Evolutionary conservation across 64 coral and sea anemone genomes (phyloP).

Genomic region (Stylophora pistillata): DNA sequence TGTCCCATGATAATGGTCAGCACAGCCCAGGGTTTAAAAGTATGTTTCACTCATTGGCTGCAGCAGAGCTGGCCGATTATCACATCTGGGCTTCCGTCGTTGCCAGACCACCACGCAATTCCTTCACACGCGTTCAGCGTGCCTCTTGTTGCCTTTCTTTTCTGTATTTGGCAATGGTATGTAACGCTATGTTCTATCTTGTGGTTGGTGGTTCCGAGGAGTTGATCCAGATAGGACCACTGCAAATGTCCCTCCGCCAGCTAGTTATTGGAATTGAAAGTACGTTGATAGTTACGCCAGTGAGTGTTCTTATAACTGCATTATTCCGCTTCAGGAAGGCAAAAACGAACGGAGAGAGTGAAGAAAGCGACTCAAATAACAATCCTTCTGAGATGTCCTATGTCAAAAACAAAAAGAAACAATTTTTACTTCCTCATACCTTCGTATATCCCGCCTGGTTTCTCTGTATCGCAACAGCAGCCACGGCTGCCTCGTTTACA

Average conservation of each 20-base stretch:
- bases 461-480: slow-evolving; percentile 32
- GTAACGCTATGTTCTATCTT: slow-evolving; percentile 88
- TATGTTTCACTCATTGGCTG: not conserved
- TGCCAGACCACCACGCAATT: slow-evolving; percentile 55
- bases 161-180: slow-evolving; percentile 48
- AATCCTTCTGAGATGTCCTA: no score
- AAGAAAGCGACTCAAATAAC: not conserved
- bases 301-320: slow-evolving; percentile 56
- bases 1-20: slow-evolving; percentile 4
- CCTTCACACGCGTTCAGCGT: slow-evolving; percentile 61
- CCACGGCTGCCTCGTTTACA: slow-evolving; percentile 50
- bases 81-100: slow-evolving; percentile 52
- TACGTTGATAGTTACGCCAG: slow-evolving; percentile 63
- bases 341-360: not conserved
- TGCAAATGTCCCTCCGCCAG: slow-evolving; percentile 63
- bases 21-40: slow-evolving; percentile 26
- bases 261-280: slow-evolving; percentile 80
- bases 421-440: slow-evolving; percentile 31
- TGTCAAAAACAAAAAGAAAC: not conserved
- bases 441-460: slow-evolving; percentile 71
- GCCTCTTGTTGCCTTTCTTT: slow-evolving; percentile 67
- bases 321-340: slow-evolving; percentile 21
- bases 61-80: not conserved
- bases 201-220: slow-evolving; percentile 29
- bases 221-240: slow-evolving; percentile 63